Evolutionary conservation across 2,113 vertebrate genomes (phyloP).

Genomic region (Pterophyllum scalare): DNA sequence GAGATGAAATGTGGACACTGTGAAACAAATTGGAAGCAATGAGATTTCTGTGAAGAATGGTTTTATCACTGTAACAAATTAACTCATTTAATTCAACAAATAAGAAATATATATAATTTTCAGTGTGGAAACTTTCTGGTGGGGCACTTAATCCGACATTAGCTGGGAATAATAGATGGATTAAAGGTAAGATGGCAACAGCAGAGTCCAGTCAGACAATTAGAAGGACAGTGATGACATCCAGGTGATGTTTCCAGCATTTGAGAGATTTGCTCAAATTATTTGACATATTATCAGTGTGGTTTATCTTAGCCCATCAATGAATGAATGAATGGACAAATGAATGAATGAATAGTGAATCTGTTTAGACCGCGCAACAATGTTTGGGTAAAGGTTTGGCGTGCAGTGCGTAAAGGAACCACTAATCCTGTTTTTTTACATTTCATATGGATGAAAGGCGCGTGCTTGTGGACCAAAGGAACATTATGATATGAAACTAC

Average conservation of each 20-base stretch:
- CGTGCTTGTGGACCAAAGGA: neutral
- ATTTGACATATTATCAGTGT: neutral
- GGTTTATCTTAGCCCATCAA: neutral
- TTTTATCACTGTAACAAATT: neutral
- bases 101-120: neutral
- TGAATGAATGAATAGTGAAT: neutral
- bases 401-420: neutral
- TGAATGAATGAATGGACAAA: constrained; percentile 12
- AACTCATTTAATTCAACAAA: too few species aligned
- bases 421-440: neutral
- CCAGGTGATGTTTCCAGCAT: neutral
- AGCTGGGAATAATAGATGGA: neutral
- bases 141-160: neutral
- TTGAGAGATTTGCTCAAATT: neutral
- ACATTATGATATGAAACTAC: neutral
- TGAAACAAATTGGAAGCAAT: neutral
- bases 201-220: neutral
- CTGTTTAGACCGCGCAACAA: neutral
- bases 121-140: neutral
- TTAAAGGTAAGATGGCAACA: neutral
- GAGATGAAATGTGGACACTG: neutral
- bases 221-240: neutral
- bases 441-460: neutral
- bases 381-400: neutral
- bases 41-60: neutral